phyloP scores from a whole-genome alignment of 2,113 vertebrate genomes.

The Psittacus erithacus region DNA sequence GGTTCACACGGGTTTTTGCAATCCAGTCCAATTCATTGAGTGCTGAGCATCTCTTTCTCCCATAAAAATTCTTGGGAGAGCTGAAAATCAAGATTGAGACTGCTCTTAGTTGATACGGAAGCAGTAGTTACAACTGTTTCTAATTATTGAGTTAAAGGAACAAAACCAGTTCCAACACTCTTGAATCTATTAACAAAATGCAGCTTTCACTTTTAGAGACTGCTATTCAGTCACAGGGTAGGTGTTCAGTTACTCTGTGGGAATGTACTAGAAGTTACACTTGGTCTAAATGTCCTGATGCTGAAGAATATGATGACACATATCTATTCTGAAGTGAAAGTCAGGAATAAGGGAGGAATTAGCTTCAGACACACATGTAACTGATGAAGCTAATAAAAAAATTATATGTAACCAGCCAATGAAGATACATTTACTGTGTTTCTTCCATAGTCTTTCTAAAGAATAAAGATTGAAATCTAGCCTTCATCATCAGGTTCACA shows the following conservation, averaged over 20 bases:
- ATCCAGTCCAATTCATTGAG: not conserved
- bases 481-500: not conserved
- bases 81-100: not conserved
- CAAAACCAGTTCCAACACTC: not conserved
- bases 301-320: not conserved
- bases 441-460: not conserved
- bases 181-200: not conserved
- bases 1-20: not conserved
- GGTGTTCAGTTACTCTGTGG: not conserved
- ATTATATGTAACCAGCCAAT: not conserved
- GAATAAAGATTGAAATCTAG: not conserved
- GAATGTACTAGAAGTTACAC: not conserved
- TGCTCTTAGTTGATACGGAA: not conserved
- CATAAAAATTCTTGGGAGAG: not conserved
- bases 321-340: not conserved
- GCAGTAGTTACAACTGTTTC: not conserved
- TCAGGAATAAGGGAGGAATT: not conserved
- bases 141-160: not conserved
- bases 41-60: not conserved
- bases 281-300: not conserved
- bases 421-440: not conserved
- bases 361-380: not conserved
- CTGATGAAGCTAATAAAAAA: not conserved
- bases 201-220: not conserved
- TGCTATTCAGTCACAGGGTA: not conserved